phyloP scores from a whole-genome alignment of 1,140 invertebrate genomes.

The Drosophila auraria region DNA sequence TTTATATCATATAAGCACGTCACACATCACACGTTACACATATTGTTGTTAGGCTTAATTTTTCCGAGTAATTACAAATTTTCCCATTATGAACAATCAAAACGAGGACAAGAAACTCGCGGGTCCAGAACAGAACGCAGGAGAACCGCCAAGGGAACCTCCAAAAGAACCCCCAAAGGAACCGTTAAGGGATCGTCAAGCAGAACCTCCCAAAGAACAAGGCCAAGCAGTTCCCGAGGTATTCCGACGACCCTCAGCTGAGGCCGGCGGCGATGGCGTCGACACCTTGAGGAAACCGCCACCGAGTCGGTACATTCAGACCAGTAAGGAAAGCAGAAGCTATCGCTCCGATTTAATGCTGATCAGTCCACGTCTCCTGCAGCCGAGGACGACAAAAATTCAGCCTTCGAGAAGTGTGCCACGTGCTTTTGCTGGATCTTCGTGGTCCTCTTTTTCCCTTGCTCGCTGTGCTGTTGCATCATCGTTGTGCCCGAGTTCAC shows the following conservation, averaged over 20 bases:
- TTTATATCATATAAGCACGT: constrained; percentile 4
- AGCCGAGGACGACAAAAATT: constrained; percentile 36
- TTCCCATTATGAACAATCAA: constrained; percentile 6
- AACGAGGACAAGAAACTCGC: not conserved
- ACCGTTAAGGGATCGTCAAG: not conserved
- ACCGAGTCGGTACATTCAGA: constrained; percentile 32
- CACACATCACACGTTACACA: not conserved
- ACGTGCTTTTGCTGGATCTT: constrained; percentile 90
- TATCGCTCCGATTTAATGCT: not conserved
- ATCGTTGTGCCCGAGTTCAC: constrained; percentile 90
- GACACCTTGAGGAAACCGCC: too few species aligned
- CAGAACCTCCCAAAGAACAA: not conserved
- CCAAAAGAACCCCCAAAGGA: too few species aligned
- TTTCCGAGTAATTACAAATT: constrained; percentile 6
- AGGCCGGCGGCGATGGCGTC: not conserved
- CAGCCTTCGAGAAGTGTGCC: constrained; percentile 89
- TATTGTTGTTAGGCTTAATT: not conserved
- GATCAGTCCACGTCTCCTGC: not conserved
- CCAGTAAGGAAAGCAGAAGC: constrained; percentile 7
- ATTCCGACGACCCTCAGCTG: constrained; percentile 11
- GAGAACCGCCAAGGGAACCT: too few species aligned
- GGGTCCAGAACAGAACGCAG: not conserved
- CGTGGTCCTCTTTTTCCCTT: constrained; percentile 91
- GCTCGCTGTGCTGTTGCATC: constrained; percentile 92
- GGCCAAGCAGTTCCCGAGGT: too few species aligned